Base-by-base conservation (phyloP, 2,113 vertebrate species). In the Phalacrocorax aristotelis region DNA sequence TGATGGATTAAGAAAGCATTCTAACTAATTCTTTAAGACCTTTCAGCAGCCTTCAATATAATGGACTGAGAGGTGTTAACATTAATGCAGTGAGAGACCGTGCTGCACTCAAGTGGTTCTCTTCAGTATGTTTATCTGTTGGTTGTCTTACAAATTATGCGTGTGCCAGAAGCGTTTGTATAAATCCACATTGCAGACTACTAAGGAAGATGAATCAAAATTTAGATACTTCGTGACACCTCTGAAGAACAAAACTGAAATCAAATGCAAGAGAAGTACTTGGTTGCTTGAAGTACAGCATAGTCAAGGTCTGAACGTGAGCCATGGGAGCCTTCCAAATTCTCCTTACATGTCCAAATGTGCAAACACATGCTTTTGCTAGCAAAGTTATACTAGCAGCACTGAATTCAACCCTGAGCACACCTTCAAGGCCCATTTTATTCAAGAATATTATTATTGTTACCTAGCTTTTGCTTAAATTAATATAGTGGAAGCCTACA, bases 41-140 rank as follows among this genome's bases (percentile, higher is more conserved):
- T 85, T 69, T 83, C 36, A 80, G 40, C 48, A 61, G 74, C 61
- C 48, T 91, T 94, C 36, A 25, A 8, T 83, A 3, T 34, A 71
- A 29, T 48, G 52, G 82, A 20, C 44, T 14, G 27, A 48, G 65
- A 65, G 57, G 42, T 64, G 85, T 68, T 80, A 61, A 51, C 21
- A 6, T 51, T n/a, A 78, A n/a, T 14, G n/a, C 29, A 42, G 42
- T 3, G 46, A n/a, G 75, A 77, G 62, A 64, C 32, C 0, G 0
- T 72, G 61, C 66, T 38, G 38, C 38, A 38, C 58, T 71, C 42
- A 7, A 65, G 54, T 66, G 38, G 6, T 62, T 89, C 44, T 86
- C 38, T 36, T 74, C 19, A 17, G 26, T 18, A 3, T 16, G 6
- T 55, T 84, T 65, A 11, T 64, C 36, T 85, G 15, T 49, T 64